Evolutionary conservation across 1,140 invertebrate genomes (phyloP).

Genomic region (Hesperophylax magnus): DNA sequence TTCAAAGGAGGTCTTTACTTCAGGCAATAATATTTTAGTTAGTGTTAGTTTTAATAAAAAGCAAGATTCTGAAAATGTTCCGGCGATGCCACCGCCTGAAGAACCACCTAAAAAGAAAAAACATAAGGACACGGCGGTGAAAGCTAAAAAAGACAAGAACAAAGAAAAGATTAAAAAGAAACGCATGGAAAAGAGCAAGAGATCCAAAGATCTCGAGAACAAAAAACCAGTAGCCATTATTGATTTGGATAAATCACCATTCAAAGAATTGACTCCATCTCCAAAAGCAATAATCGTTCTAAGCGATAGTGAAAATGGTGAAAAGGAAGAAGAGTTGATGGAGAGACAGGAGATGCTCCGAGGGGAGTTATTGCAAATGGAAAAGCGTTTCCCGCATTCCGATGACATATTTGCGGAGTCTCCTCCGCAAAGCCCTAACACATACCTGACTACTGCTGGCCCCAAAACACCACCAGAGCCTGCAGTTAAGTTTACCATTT

Average conservation of each 20-base stretch:
- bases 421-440: conserved; percentile 62
- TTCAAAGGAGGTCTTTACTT: conserved; percentile 91
- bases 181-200: conserved; percentile 69
- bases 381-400: conserved; percentile 60
- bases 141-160: conserved; percentile 66
- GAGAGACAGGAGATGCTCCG: conserved; percentile 61
- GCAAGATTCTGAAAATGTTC: conserved; percentile 70
- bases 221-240: conserved; percentile 87
- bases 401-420: conserved; percentile 41
- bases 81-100: conserved; percentile 61
- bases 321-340: conserved; percentile 60
- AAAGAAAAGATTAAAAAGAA: conserved; percentile 67
- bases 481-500: conserved; percentile 58
- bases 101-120: conserved; percentile 64
- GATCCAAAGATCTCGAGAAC: conserved; percentile 69
- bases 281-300: conserved; percentile 85
- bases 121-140: conserved; percentile 69
- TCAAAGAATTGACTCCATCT: conserved; percentile 83
- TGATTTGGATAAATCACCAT: conserved; percentile 87
- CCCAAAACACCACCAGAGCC: conserved; percentile 65
- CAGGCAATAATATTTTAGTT: conserved; percentile 92
- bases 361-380: conserved; percentile 51
- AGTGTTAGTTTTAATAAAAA: conserved; percentile 92
- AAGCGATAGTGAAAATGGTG: conserved; percentile 83
- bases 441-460: conserved; percentile 64